phyloP scores from a whole-genome alignment of 2,113 vertebrate genomes.

The Lepidothrix coronata region DNA sequence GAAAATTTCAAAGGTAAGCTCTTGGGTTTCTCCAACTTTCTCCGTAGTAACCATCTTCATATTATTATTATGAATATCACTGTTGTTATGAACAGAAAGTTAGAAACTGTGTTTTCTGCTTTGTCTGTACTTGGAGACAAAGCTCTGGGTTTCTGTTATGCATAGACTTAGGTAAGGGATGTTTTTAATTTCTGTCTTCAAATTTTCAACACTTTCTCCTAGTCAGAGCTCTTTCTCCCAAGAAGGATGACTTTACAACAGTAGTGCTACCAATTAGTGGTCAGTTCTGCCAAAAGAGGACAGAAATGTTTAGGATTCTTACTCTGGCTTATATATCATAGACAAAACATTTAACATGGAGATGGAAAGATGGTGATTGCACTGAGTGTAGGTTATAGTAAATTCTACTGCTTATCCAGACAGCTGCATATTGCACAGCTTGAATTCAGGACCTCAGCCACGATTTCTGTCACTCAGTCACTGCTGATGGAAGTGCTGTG shows the following conservation, averaged over 20 bases:
- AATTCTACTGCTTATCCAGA: background rate
- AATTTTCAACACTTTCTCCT: background rate
- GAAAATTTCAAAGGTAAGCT: background rate
- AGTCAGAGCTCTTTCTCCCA: background rate
- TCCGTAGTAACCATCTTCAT: background rate
- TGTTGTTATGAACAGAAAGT: background rate
- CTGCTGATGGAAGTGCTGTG: background rate
- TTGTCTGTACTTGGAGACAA: background rate
- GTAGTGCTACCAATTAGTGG: background rate
- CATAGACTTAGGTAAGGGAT: background rate
- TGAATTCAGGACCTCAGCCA: background rate
- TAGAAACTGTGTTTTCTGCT: background rate
- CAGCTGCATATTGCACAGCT: background rate
- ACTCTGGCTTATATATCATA: background rate
- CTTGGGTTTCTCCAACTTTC: background rate
- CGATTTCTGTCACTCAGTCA: background rate
- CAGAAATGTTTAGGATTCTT: background rate
- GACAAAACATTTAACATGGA: background rate
- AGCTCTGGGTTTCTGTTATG: background rate
- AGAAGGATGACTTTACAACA: background rate
- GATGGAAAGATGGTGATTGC: background rate
- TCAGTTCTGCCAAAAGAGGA: background rate
- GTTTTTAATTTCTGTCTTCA: background rate
- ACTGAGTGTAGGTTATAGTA: background rate
- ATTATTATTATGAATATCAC: background rate